Conservation (phyloP, 2,888 invertebrate species). For the Pasiphila rectangulata region DNA sequence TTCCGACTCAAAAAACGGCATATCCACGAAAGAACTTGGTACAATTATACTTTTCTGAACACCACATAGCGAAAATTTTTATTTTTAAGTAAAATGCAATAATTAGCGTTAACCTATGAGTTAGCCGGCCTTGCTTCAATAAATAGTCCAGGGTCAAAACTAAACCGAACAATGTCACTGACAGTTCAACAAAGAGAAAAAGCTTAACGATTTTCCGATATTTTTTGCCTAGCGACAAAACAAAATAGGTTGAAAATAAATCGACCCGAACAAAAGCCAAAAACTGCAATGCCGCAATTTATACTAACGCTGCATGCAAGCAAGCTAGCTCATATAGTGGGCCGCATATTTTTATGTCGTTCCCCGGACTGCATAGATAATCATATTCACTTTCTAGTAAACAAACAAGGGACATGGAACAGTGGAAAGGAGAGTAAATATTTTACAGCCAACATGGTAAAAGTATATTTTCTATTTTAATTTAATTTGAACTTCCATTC, state of each 20-base stretch:
- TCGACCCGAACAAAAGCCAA: constrained; percentile 1
- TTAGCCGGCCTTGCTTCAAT: constrained; percentile 26
- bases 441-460: constrained; percentile 8
- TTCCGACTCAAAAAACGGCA: too few relatives aligned
- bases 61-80: not conserved
- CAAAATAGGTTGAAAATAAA: constrained; percentile 7
- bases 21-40: too few relatives aligned
- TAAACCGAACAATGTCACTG: constrained; percentile 26
- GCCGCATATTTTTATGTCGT: constrained; percentile 9
- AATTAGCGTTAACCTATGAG: constrained; percentile 18
- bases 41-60: too few relatives aligned
- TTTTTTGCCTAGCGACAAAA: constrained; percentile 10
- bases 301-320: constrained; percentile 8
- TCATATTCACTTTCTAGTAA: constrained; percentile 1
- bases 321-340: constrained; percentile 1
- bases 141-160: constrained; percentile 33
- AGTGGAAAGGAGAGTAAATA: constrained; percentile 7
- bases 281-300: constrained; percentile 19
- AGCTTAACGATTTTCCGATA: constrained; percentile 7
- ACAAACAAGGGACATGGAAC: constrained; percentile 3
- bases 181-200: constrained; percentile 19
- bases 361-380: not conserved
- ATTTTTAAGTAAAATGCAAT: constrained; percentile 9
- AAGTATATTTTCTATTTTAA: constrained; percentile 13
- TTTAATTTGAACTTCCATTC: too few relatives aligned